Percentiles rank a stretch among this genome's conserved stretches.
These are phyloP conservation scores for Trichopria drosophilae DNA, from an alignment of 2,888 invertebrate species.

Conservation along the genomic window DNA sequence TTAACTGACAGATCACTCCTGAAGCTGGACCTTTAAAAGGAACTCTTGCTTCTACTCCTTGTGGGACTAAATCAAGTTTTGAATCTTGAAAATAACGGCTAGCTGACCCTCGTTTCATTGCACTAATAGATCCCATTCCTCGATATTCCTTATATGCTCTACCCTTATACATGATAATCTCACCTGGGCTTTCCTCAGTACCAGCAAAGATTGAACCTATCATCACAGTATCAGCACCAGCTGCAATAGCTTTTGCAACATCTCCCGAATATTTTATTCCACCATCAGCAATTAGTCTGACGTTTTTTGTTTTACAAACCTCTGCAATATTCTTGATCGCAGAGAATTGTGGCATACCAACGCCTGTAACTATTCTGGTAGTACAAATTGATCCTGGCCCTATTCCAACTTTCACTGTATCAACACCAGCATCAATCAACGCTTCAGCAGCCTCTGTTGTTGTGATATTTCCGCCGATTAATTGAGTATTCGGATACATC, in stretches of 20 bases:
- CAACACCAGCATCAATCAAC: neutral
- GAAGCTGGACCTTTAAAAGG: slow-evolving; percentile 10
- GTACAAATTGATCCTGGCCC: slow-evolving; percentile 1
- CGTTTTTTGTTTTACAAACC: neutral
- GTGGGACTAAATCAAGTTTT: too few relatives aligned
- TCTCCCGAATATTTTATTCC: neutral
- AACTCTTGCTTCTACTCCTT: too few relatives aligned
- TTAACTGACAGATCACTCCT: slow-evolving; percentile 10
- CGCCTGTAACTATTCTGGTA: neutral
- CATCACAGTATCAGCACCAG: neutral
- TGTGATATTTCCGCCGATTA: neutral
- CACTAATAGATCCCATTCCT: neutral
- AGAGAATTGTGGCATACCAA: neutral
- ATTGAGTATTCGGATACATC: neutral
- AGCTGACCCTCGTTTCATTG: too few relatives aligned
- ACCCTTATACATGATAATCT: neutral
- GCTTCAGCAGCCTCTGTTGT: neutral
- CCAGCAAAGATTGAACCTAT: neutral
- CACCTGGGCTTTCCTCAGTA: neutral
- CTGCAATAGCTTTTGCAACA: neutral
- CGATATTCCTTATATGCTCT: neutral
- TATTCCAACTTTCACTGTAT: neutral
- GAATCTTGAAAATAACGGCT: too few relatives aligned
- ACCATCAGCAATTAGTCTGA: neutral
- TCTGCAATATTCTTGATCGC: neutral